Percentiles rank a stretch among this genome's conserved stretches.
phyloP scores from a whole-genome alignment of 1,140 invertebrate species.

The Andrena cerasifolii region DNA sequence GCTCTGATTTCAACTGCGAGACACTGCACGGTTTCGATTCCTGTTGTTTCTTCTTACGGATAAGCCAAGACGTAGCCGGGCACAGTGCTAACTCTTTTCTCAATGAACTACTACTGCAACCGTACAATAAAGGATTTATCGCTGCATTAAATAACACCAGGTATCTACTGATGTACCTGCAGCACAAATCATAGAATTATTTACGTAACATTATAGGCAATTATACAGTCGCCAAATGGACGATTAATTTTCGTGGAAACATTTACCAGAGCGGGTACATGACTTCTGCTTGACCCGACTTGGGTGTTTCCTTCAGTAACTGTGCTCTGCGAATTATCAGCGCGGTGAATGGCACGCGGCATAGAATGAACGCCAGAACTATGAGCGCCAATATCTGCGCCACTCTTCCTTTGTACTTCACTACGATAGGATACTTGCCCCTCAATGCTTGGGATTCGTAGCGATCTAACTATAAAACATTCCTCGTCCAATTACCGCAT shows the following conservation, averaged over 20 bases:
- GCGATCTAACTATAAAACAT: slow-evolving; percentile 81
- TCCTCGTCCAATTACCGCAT: background rate
- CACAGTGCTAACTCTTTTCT: slow-evolving; percentile 84
- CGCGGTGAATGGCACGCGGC: slow-evolving; percentile 87
- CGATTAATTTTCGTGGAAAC: slow-evolving; percentile 13
- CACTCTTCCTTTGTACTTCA: slow-evolving; percentile 86
- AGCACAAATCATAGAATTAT: slow-evolving; percentile 4
- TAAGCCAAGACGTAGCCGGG: slow-evolving; percentile 70
- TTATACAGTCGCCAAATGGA: background rate
- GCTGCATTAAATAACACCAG: slow-evolving; percentile 88
- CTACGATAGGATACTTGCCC: slow-evolving; percentile 82
- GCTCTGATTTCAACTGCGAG: slow-evolving; percentile 22
- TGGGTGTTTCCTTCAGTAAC: slow-evolving; percentile 75
- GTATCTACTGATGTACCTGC: slow-evolving; percentile 86
- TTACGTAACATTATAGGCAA: too few relatives aligned
- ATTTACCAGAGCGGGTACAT: slow-evolving; percentile 73
- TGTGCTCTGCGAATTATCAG: slow-evolving; percentile 85
- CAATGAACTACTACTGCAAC: slow-evolving; percentile 87
- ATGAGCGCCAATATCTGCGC: slow-evolving; percentile 88
- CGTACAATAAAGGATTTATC: slow-evolving; percentile 89
- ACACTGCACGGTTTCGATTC: slow-evolving; percentile 10
- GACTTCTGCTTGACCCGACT: slow-evolving; percentile 68
- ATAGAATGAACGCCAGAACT: slow-evolving; percentile 85
- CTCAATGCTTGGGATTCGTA: slow-evolving; percentile 84
- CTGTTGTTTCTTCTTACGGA: slow-evolving; percentile 54